Evolutionary conservation across 2,113 vertebrate species (phyloP), one percentile per base, ranked within the genome.

Genomic region (Herpailurus yagouaroundi): DNA sequence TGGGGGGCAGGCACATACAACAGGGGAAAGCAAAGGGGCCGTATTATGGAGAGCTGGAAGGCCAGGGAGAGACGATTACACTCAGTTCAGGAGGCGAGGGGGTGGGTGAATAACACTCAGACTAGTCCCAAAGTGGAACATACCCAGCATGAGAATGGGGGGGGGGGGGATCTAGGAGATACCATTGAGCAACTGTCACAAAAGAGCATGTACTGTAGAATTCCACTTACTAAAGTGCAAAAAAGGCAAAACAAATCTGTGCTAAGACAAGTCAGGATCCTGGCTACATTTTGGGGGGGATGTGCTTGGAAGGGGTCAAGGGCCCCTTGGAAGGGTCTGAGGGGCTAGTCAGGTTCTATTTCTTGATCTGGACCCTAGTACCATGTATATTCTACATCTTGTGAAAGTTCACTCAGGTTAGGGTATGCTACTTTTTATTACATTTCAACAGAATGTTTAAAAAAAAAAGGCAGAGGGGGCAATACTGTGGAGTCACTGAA

Each of bases 1-100:
- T 6, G 0, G 23, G 29, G 25, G 27, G 10, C 9, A 3, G 0
- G 2, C 0, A 25, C 12, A 76, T 50, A 74, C 33, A 64, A 36
- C 0, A 48, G 48, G 10, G 29, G 38, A 29, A 84, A 21, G 12
- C 0, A 6, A 29, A 90, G 86, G 74, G 52, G 63, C 50, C 18
- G 27, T 84, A 16, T 19, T 16, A 33, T 2, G 8, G 15, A 69
- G 27, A 64, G 25, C 45, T 19, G 71, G 27, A 79, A 79, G 57
- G 25, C 82, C 36, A 4, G 5, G 79, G 41, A 41, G 29, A 74
- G 15, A 48, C 15, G 5, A 13, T 57, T 29, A 45, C 8, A 84
- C 19, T 66, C 88, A 57, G 14, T 23, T 50, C 16, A 48, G 66
- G 79, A 91, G 41, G 8, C 25, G 6, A 33, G 1, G 29, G 68